Conservation (phyloP, 1,140 invertebrate genomes). For the Melitaea cinxia region DNA sequence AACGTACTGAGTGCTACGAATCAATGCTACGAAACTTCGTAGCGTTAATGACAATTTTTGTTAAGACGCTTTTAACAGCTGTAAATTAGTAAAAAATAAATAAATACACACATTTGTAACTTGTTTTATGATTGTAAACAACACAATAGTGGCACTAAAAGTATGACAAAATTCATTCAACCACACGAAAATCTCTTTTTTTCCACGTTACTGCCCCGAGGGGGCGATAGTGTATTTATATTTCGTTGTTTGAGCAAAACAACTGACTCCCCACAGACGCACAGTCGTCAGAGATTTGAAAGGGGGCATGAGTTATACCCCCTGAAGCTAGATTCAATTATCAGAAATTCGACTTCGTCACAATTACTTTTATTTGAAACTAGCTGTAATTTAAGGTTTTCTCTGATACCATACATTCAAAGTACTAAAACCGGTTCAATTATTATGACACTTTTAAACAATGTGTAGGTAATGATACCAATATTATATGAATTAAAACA, state of each 20-base stretch:
- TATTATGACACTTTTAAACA: no score
- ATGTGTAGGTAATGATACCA: no score
- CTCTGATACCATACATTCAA: no score
- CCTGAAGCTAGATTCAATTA: conserved; percentile 38
- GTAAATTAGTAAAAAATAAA: no score
- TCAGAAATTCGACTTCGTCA: background rate
- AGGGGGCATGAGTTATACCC: conserved; percentile 30
- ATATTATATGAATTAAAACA: no score
- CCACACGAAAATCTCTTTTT: conserved; percentile 37
- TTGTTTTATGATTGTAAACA: background rate
- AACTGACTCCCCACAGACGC: conserved; percentile 34
- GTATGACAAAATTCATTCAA: conserved; percentile 25
- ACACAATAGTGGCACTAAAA: conserved; percentile 26
- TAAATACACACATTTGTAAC: no score
- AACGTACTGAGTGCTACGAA: background rate
- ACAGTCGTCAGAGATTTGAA: conserved; percentile 37
- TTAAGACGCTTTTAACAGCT: no score
- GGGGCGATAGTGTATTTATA: no score
- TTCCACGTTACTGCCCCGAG: conserved; percentile 29
- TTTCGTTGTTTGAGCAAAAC: conserved; percentile 45
- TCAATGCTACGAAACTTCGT: background rate
- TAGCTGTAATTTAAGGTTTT: no score
- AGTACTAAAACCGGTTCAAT: background rate
- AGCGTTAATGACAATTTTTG: no score
- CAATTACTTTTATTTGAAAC: conserved; percentile 1